Conservation (phyloP, 2,113 vertebrate genomes). For the Chionodraco myersi region DNA sequence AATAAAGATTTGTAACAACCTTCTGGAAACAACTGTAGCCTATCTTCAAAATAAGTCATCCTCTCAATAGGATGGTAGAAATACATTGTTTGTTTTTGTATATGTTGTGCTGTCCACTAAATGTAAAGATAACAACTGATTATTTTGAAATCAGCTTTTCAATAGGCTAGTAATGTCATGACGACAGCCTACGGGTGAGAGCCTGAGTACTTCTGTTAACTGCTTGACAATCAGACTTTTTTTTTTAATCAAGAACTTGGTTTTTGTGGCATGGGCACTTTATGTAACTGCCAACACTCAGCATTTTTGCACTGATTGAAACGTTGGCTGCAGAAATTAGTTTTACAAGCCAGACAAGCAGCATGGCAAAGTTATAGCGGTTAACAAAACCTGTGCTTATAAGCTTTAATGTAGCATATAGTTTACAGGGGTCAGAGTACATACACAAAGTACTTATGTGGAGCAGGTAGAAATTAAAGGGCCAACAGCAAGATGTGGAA, state of each 20-base stretch:
- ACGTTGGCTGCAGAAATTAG: slow-evolving; percentile 44
- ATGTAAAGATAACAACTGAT: slow-evolving; percentile 50
- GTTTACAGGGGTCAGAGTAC: background rate
- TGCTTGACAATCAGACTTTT: slow-evolving; percentile 46
- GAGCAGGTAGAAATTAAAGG: background rate
- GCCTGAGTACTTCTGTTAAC: slow-evolving; percentile 51
- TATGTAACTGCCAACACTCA: slow-evolving; percentile 45
- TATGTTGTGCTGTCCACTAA: slow-evolving; percentile 38
- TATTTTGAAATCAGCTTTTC: slow-evolving; percentile 65
- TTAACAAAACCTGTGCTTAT: slow-evolving; percentile 15
- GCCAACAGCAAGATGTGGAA: background rate
- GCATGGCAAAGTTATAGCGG: slow-evolving; percentile 26
- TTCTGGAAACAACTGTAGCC: slow-evolving; percentile 4
- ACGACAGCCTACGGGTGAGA: slow-evolving; percentile 24
- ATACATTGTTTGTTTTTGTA: background rate
- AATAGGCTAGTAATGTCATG: slow-evolving; percentile 52
- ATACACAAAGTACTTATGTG: background rate
- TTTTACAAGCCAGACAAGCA: slow-evolving; percentile 39
- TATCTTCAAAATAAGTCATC: background rate
- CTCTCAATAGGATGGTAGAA: background rate
- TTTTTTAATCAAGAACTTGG: slow-evolving; percentile 58
- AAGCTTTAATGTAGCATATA: slow-evolving; percentile 12
- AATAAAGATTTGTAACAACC: background rate
- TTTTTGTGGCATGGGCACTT: slow-evolving; percentile 41
- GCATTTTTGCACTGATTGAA: slow-evolving; percentile 39